A percentile compares a stretch with the other conserved stretches of the same genome.
Evolutionary conservation across 2,888 invertebrate genomes (phyloP).

Genomic region (Megaustenia siamemsis): DNA sequence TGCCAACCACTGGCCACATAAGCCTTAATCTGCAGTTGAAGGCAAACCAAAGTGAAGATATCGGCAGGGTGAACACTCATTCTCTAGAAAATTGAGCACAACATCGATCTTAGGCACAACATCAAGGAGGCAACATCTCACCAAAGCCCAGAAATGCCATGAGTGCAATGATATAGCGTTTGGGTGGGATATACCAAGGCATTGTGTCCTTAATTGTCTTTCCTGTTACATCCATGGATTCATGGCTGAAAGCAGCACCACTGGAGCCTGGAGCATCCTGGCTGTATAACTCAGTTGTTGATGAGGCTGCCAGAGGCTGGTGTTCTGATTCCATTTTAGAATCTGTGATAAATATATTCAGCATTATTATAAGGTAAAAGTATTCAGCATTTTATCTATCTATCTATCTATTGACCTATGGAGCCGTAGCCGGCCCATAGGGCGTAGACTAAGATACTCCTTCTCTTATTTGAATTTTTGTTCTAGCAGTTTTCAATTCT

Average conservation of each 20-base stretch:
- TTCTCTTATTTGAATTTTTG: too few species aligned
- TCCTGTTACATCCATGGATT: constrained; percentile 52
- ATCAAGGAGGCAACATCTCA: constrained; percentile 56
- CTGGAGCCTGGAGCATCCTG: constrained; percentile 47
- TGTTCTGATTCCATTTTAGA: constrained; percentile 56
- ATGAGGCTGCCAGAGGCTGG: constrained; percentile 51
- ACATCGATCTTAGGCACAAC: not conserved
- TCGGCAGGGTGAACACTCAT: not conserved
- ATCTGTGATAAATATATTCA: too few species aligned
- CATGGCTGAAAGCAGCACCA: constrained; percentile 56
- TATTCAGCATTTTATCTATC: too few species aligned
- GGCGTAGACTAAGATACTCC: too few species aligned
- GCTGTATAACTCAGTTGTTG: constrained; percentile 49
- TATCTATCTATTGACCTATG: too few species aligned
- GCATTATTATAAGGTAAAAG: too few species aligned
- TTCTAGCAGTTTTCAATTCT: too few species aligned
- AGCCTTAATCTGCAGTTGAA: too few species aligned
- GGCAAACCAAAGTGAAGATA: not conserved
- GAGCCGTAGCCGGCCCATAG: too few species aligned
- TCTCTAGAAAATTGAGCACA: constrained; percentile 5
- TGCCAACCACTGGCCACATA: too few species aligned
- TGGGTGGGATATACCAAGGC: constrained; percentile 67
- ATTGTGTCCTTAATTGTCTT: not conserved
- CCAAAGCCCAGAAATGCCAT: constrained; percentile 81
- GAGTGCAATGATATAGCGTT: constrained; percentile 80